Evolutionary conservation across 2,797 vertebrate species (phyloP), one percentile per base, ranked within the genome.

Genomic region (Oreochromis mossambicus): DNA sequence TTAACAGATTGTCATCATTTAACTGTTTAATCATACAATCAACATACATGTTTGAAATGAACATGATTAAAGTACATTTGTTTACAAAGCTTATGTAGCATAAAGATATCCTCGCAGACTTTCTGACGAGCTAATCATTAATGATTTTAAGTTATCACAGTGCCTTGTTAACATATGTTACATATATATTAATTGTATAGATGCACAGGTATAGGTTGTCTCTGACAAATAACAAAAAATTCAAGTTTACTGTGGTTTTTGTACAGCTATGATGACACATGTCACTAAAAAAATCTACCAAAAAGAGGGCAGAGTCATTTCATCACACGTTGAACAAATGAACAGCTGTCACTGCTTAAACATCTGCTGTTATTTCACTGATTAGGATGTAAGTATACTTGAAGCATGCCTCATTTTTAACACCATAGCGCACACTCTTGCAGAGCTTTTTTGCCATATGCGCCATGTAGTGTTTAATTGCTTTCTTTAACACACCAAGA

Each of bases 261-360:
- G 14, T 11, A 48, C 14, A 29, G 4, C 26, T 17, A 19, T 75
- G 19, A 15, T 8, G 43, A 50, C 3, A 11, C 68, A 75, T 75
- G 43, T 32, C 6, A 32, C 68, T 48, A 75, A 50, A n/a, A 19
- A 75, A 48, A 13, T 7, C 46, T 32, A 48, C 0, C 15, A 50
- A 32, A 50, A 32, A 50, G 70, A 32, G 1, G 17, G 10, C 43
- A 75, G 43, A 50, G 32, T n/a, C 3, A 50, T 75, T 75, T 32
- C 26, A n/a, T 50, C 43, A n/a, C 26, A 75, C 43, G n/a, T 50
- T 32, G 17, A 75, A 50, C 24, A 75, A 75, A 48, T 75, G 24
- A 75, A 50, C 70, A 75, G 26, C 86, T 90, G 82, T 21, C 78
- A 63, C 26, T 54, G 32, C 55, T 17, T 79, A 77, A 88, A 81